Base-by-base conservation (phyloP, 2,888 invertebrate genomes). In the Rhingia rostrata region DNA sequence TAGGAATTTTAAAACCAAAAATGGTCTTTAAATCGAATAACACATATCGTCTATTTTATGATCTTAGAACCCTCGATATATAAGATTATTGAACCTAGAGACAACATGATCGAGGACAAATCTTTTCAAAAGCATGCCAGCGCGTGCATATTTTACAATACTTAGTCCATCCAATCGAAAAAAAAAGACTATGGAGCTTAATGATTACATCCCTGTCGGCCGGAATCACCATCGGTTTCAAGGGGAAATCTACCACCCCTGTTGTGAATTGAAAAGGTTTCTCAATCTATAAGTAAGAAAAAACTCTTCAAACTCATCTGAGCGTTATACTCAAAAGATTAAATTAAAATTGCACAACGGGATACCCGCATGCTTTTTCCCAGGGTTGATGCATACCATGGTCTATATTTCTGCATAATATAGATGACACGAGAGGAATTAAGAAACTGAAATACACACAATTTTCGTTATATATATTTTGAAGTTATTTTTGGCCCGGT, bases 321-420 rank as follows among this genome's bases (percentile, higher is more conserved):
- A 33, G 54, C 39, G 30, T 61, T 43, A n/a, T 32, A 54, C 64
- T 73, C 39, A 73, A 56, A 64, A 73, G 63, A 73, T 54, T 64
- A 37, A 73, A 73, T 64, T 66, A 66, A 67, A 75, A 75, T 58
- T 43, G 43, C 75, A 47, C 73, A 64, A 51, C 54, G 45, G 73
- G 54, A 30, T 32, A 39, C 14, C 73, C 39, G 49, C 4, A 45
- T 45, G 10, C 37, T 53, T 14, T 30, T 54, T 41, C 45, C 53
- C 61, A 54, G 37, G 45, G 37, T 32, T 60, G 35, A 63, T 35
- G 43, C 12, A 12, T 45, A 12, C 12, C 6, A 12, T 45, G 43
- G 6, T 45, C 43, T 22, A 47, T 47, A 32, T 69, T 69, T 72
- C 43, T 53, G 37, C 41, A 61, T 61, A 53, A 51, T 35, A 43